Conservation (phyloP, 2,113 vertebrate genomes). For the Lipophrys pholis region DNA sequence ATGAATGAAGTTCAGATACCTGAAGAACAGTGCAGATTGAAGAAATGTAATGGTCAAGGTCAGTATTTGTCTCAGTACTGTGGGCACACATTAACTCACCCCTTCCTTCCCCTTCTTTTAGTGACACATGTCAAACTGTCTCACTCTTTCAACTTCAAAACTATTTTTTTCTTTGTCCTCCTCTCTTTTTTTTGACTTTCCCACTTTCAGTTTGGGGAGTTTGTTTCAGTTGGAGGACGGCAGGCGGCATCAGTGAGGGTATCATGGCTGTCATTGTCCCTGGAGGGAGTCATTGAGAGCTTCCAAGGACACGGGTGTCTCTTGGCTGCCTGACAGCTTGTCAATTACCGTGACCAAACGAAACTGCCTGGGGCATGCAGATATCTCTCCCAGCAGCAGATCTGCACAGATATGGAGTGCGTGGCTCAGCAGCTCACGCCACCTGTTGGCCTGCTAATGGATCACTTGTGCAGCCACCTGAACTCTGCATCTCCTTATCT, state of each 20-base stretch:
- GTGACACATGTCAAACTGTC: no score
- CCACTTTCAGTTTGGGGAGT: conserved; percentile 22
- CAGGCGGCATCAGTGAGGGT: conserved; percentile 22
- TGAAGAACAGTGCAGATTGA: no score
- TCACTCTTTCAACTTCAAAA: no score
- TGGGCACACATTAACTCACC: no score
- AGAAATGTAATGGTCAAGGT: no score
- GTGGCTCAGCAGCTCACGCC: conserved; percentile 19
- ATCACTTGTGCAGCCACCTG: conserved; percentile 8
- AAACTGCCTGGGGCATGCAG: conserved; percentile 41
- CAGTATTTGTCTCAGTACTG: no score
- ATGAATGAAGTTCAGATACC: no score
- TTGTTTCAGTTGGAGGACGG: conserved; percentile 32
- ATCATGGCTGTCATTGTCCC: conserved; percentile 44
- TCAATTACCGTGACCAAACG: conserved; percentile 67
- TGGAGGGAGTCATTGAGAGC: conserved; percentile 62
- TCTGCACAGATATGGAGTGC: conserved; percentile 48
- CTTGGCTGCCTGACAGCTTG: conserved; percentile 74
- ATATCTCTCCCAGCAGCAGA: conserved; percentile 41
- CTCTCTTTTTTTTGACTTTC: background rate
- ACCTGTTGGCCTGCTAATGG: conserved; percentile 40
- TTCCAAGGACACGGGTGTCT: conserved; percentile 67
- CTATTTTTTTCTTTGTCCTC: background rate
- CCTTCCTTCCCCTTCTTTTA: no score
- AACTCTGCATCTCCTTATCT: conserved; percentile 3